Base-by-base conservation (phyloP, 2,888 invertebrate species). In the Megamerina dolium region DNA sequence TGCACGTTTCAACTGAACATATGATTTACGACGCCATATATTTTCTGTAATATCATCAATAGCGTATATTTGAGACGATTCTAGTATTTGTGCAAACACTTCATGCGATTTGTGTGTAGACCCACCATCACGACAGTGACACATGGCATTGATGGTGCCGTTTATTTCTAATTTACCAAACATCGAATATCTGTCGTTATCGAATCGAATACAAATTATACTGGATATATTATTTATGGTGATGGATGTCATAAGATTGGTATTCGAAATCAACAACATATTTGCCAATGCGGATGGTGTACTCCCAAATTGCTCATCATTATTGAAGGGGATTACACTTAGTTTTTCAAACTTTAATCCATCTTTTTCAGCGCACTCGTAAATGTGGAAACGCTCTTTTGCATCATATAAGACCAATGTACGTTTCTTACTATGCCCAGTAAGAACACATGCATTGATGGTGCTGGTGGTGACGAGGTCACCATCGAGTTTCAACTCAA, bases 381-480 rank as follows among this genome's bases (percentile, higher is more conserved):
- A 52, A 10, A 50, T n/a, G 32, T 52, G 49, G 4, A 68, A 4
- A 8, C 42, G 40, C 3, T 56, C 52, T 3, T 23, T 16, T 2
- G 53, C 51, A 37, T 59, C 61, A 29, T 54, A 61, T 2, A 70
- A 60, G 33, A 50, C 58, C 8, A 63, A 9, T 23, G 10, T 8
- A 8, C 6, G 23, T 23, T 48, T 32, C 6, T 39, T 2, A n/a
- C 36, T 41, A 4, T 27, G 27, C 1, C 23, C 34, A 5, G 27
- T 74, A 72, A 83, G 83, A 48, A 75, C 68, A 14, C 85, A 69
- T 20, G 75, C 74, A 62, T 81, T 81, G 2, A 85, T 75, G 47
- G 77, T 70, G 19, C 68, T 64, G n/a, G n/a, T n/a, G n/a, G n/a
- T n/a, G n/a, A n/a, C n/a, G n/a, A n/a, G n/a, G 0, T 77, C 70